Conservation (phyloP, 2,888 invertebrate genomes). For the Allolobophora icterica region DNA sequence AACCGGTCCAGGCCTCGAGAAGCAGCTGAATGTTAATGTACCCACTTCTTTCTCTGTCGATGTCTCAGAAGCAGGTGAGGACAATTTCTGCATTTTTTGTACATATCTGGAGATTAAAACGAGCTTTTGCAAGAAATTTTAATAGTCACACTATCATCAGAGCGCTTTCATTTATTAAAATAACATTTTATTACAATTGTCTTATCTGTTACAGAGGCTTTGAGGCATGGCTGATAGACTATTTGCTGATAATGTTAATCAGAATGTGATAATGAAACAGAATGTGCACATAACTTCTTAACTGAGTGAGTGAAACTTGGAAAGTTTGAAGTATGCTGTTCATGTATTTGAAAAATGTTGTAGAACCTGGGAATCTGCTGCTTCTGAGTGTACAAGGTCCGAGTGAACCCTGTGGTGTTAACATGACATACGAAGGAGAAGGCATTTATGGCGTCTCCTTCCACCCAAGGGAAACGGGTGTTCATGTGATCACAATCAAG, state of each 20-base stretch:
- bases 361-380: constrained; percentile 22
- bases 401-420: not conserved
- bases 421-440: constrained; percentile 23
- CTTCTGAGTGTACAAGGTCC: constrained; percentile 21
- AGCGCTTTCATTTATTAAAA: not conserved
- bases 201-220: not conserved
- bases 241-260: not conserved
- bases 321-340: not conserved
- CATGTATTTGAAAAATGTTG: not conserved
- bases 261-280: not conserved
- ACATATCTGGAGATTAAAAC: not conserved
- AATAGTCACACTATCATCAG: not conserved
- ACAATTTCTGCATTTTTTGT: not conserved
- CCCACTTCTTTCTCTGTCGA: constrained; percentile 1
- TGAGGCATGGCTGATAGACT: not conserved
- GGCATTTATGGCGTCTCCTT: constrained; percentile 19
- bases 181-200: not conserved
- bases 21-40: not conserved
- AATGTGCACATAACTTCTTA: not conserved
- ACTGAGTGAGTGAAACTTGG: not conserved
- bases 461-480: not conserved
- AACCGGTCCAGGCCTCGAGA: not conserved
- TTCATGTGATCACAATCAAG: not conserved
- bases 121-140: not conserved
- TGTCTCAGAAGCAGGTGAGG: constrained; percentile 13